A percentile compares a stretch with the other conserved stretches of the same genome.
These are phyloP conservation scores for Bradypodion ventrale DNA, from an alignment of 2,797 vertebrate species.

Conservation along the genomic window DNA sequence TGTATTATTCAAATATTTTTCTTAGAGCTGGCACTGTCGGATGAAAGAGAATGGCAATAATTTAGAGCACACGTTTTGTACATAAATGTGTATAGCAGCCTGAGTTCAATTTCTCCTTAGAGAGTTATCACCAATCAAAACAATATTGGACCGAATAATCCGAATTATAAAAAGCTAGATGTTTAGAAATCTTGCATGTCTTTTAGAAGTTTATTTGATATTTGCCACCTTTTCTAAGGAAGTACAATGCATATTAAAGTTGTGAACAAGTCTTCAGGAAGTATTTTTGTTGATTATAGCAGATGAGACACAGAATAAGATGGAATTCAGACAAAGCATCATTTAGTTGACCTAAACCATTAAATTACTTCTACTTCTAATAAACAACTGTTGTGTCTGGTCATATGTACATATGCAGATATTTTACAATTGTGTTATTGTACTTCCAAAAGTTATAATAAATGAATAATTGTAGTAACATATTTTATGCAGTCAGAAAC, in stretches of 20 bases:
- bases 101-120: neutral
- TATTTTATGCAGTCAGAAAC: neutral
- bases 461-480: neutral
- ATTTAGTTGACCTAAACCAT: neutral
- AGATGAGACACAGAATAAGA: neutral
- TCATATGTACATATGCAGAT: neutral
- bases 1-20: neutral
- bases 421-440: neutral
- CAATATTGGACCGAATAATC: neutral
- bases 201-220: neutral
- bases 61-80: neutral
- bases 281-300: neutral
- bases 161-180: neutral
- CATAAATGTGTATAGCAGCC: neutral
- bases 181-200: neutral
- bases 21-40: neutral
- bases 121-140: neutral
- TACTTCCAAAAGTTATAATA: neutral
- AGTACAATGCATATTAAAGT: neutral
- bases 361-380: neutral
- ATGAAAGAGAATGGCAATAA: neutral
- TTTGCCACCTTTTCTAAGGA: neutral
- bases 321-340: neutral
- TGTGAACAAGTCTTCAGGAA: neutral
- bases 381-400: neutral